A percentile compares a stretch with the other conserved stretches of the same genome.
Evolutionary conservation across 2,888 invertebrate genomes (phyloP).

Genomic region (Ormyrus labotus): DNA sequence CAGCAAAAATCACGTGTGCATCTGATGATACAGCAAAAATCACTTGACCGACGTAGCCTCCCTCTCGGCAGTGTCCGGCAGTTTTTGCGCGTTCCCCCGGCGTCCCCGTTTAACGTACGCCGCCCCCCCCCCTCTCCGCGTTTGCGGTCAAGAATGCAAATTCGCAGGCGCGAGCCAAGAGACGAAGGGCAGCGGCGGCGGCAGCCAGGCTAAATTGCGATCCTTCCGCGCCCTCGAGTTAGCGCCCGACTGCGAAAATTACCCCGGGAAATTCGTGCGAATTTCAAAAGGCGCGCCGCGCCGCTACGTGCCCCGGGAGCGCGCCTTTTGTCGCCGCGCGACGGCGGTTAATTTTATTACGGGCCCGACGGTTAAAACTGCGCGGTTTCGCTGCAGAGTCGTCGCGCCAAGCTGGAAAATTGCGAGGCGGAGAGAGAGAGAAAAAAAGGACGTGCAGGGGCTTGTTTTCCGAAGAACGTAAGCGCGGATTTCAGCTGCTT

Average conservation of each 20-base stretch:
- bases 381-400: neutral
- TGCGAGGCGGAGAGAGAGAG: neutral
- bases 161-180: constrained; percentile 44
- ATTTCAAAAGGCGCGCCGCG: constrained; percentile 25
- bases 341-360: constrained; percentile 45
- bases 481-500: too few relatives aligned
- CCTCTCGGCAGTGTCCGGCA: too few relatives aligned
- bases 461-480: too few relatives aligned
- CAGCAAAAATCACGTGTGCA: too few relatives aligned
- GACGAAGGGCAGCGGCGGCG: neutral
- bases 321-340: neutral
- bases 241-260: constrained; percentile 29
- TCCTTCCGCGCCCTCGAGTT: constrained; percentile 36
- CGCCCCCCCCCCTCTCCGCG: constrained; percentile 22
- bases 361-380: neutral
- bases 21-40: too few relatives aligned
- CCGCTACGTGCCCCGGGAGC: neutral
- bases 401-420: neutral
- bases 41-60: too few relatives aligned
- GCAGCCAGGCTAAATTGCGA: constrained; percentile 40
- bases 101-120: too few relatives aligned
- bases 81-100: too few relatives aligned
- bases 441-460: too few relatives aligned
- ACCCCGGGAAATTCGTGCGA: constrained; percentile 33
- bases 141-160: constrained; percentile 70